Conservation (phyloP, 2,797 vertebrate species). For the Pseudochaenichthys georgianus region DNA sequence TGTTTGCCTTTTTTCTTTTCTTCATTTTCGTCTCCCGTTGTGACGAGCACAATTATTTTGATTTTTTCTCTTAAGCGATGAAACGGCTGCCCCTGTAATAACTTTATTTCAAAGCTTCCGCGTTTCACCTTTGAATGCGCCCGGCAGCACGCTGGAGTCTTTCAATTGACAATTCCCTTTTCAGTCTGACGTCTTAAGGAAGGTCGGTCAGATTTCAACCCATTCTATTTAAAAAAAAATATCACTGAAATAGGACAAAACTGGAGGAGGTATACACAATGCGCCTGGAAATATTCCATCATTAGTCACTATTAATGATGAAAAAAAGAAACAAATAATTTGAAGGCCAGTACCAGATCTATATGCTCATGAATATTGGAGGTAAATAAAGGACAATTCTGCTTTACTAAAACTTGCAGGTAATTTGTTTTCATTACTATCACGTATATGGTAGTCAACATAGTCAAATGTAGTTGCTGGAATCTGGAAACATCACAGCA, state of each 20-base stretch:
- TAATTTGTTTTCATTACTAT: neutral
- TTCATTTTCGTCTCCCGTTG: constrained; percentile 17
- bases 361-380: neutral
- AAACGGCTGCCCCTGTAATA: constrained; percentile 47
- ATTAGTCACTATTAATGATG: neutral
- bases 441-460: neutral
- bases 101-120: constrained; percentile 59
- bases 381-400: neutral
- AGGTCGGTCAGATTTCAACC: neutral
- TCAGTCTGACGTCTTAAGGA: constrained; percentile 24
- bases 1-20: constrained; percentile 20
- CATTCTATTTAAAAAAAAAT: neutral
- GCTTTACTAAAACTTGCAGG: neutral
- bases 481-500: neutral
- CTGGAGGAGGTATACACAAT: neutral
- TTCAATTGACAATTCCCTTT: constrained; percentile 51
- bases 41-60: constrained; percentile 22
- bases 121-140: constrained; percentile 31
- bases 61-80: constrained; percentile 47
- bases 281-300: neutral
- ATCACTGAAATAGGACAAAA: no score
- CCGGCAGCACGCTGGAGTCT: constrained; percentile 26
- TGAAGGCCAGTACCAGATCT: neutral
- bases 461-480: neutral
- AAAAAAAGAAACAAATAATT: no score